Base-by-base conservation (phyloP, 2,888 invertebrate genomes). In the Chesias legatella region DNA sequence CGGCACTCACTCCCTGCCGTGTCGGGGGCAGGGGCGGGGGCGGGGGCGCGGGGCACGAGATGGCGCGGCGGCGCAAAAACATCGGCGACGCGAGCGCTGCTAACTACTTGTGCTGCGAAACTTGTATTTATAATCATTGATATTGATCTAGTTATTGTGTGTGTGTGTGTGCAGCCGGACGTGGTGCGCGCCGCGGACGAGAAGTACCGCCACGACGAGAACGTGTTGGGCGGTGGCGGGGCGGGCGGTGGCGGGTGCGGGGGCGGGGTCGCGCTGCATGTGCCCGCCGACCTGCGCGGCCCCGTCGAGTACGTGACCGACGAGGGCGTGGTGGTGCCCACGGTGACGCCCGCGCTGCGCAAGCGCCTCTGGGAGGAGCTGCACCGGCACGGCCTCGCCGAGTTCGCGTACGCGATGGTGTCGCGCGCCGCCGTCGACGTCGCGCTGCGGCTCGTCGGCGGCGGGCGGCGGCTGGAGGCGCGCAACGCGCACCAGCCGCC, bases 401-500 rank as follows among this genome's bases (percentile, higher is more conserved):
- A 90, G 68, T 37, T 41, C 42, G 81, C 90, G 49, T 93, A 38
- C 84, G 94, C 95, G 77, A 90, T 96, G 66, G 89, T 96, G 68
- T 96, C 96, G 27, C 91, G 97, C 50, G 95, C 95, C 27, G 93
- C 94, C 17, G 92, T 94, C 39, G 97, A 97, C 83, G 93, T 97
- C 84, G 93, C 94, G 47, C 90, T 79, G 68, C 75, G 79, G 57
- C 86, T 97, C 34, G 83, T 95, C 42, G 97, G 97, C 25, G 97
- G 97, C 34, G 94, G 93, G 23, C 93, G 95, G 61, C 89, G 96
- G 36, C 88, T 97, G 40, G 95, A 94, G 69, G 94, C 96, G 29
- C 92, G 94, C 62, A 97, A 97, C 79, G 92, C 93, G 48, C 97
- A 97, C 83, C 97, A 97, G 82, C 91, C 92, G 90, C 97, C 97